Evolutionary conservation across 2,888 invertebrate species (phyloP).

Genomic region (Drosophila prostipennis): DNA sequence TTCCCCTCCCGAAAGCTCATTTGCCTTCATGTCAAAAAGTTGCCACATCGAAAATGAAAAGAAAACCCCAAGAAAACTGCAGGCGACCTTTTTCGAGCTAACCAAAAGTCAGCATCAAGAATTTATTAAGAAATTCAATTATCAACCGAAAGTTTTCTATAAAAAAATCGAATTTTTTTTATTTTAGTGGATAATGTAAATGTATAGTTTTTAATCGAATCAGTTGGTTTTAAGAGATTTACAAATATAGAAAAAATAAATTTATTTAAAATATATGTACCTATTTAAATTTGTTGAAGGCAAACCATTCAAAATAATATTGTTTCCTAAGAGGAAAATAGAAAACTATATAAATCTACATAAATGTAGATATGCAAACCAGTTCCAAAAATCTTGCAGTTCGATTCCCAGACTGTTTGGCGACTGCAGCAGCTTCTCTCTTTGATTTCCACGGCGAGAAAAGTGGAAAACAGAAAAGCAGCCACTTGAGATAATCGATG

Average conservation of each 20-base stretch:
- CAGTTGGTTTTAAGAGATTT: too few species aligned
- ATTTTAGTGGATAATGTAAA: too few species aligned
- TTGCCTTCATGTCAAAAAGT: conserved; percentile 32
- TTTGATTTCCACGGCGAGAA: background rate
- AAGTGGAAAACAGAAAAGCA: conserved; percentile 3
- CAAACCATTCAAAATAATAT: too few species aligned
- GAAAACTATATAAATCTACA: background rate
- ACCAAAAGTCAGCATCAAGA: too few species aligned
- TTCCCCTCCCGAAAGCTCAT: conserved; percentile 28
- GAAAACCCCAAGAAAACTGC: conserved; percentile 3
- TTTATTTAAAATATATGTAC: too few species aligned
- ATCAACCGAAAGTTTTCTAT: too few species aligned
- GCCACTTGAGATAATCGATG: conserved; percentile 17
- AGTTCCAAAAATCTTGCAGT: conserved; percentile 6
- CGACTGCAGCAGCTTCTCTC: conserved; percentile 37
- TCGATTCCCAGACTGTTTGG: conserved; percentile 58
- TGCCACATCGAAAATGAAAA: conserved; percentile 13
- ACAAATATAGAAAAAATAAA: too few species aligned
- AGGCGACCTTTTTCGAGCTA: background rate
- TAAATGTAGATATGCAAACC: conserved; percentile 2
- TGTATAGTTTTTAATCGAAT: too few species aligned
- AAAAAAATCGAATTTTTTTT: too few species aligned
- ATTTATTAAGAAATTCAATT: too few species aligned
- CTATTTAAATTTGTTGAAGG: too few species aligned
- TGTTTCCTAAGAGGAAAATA: too few species aligned